Evolutionary conservation across 2,888 invertebrate genomes (phyloP).

Genomic region (Tuta absoluta): DNA sequence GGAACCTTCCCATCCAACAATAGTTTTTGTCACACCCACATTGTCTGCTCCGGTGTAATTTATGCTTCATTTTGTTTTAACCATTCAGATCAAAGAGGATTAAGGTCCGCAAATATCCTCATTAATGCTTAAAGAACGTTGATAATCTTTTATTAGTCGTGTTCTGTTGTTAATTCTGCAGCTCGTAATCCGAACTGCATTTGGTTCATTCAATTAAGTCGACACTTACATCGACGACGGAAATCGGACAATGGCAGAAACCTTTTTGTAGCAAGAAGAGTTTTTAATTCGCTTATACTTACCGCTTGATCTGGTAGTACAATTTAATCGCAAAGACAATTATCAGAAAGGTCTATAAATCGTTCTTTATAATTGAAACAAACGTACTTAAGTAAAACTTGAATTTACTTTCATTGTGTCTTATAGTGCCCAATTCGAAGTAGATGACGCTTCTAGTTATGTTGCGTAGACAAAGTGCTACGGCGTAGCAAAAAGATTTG

Average conservation of each 20-base stretch:
- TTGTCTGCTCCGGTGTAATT: no score
- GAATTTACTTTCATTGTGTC: no score
- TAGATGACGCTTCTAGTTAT: no score
- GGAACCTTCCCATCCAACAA: no score
- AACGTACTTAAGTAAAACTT: no score
- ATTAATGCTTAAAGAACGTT: background rate
- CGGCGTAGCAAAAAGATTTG: no score
- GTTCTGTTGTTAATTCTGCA: background rate
- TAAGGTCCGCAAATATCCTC: background rate
- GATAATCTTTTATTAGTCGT: conserved; percentile 1
- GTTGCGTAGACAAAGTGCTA: no score
- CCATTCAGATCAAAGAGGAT: conserved; percentile 8
- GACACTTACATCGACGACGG: conserved; percentile 19
- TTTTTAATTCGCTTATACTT: conserved; percentile 20
- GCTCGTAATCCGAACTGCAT: conserved; percentile 15
- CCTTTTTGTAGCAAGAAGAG: conserved; percentile 24
- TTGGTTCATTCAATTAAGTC: conserved; percentile 22
- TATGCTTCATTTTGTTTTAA: background rate
- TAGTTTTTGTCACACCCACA: no score
- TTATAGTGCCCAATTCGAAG: no score
- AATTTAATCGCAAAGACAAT: background rate
- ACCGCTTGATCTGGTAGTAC: background rate
- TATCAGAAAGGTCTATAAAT: background rate
- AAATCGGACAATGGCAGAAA: conserved; percentile 20
- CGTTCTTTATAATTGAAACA: no score